These are phyloP conservation scores for Hyles vespertilio DNA, from an alignment of 1,140 invertebrate species.

Conservation along the genomic window DNA sequence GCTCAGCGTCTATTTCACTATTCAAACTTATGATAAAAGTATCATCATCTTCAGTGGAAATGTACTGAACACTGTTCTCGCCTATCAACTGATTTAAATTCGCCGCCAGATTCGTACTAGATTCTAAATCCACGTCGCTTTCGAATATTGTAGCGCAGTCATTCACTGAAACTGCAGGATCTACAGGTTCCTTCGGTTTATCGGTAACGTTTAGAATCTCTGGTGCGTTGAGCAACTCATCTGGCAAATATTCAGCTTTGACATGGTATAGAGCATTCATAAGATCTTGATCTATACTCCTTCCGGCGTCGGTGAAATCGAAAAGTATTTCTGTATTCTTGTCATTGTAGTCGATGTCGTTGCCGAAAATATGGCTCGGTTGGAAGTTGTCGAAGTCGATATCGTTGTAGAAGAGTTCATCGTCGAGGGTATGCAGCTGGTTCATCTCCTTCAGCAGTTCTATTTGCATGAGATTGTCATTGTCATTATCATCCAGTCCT, in stretches of 20 bases:
- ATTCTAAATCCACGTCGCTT: conserved; percentile 66
- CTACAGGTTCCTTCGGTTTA: conserved; percentile 21
- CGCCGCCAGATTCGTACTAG: conserved; percentile 60
- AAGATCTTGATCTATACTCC: conserved; percentile 56
- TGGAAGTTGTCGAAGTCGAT: conserved; percentile 61
- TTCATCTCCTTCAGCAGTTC: conserved; percentile 66
- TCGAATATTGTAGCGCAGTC: conserved; percentile 68
- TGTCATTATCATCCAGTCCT: conserved; percentile 25
- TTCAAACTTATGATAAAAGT: conserved; percentile 71
- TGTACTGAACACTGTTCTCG: conserved; percentile 65
- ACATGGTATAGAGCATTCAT: conserved; percentile 53
- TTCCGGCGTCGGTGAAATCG: conserved; percentile 45
- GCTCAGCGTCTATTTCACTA: conserved; percentile 65
- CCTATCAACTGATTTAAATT: conserved; percentile 69
- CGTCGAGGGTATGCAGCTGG: conserved; percentile 54
- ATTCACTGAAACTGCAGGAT: conserved; percentile 38
- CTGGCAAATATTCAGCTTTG: conserved; percentile 48
- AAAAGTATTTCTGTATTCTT: conserved; percentile 50
- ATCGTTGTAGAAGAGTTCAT: conserved; percentile 62
- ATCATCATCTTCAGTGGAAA: conserved; percentile 69
- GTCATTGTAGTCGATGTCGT: conserved; percentile 47
- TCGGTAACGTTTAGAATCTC: conserved; percentile 24
- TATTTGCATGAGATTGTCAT: conserved; percentile 59
- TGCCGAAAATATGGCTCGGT: conserved; percentile 54
- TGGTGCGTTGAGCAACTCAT: conserved; percentile 50